Percentiles rank a stretch among this genome's conserved stretches.
phyloP scores from a whole-genome alignment of 2,888 invertebrate genomes.

The Tiliacea citrago region DNA sequence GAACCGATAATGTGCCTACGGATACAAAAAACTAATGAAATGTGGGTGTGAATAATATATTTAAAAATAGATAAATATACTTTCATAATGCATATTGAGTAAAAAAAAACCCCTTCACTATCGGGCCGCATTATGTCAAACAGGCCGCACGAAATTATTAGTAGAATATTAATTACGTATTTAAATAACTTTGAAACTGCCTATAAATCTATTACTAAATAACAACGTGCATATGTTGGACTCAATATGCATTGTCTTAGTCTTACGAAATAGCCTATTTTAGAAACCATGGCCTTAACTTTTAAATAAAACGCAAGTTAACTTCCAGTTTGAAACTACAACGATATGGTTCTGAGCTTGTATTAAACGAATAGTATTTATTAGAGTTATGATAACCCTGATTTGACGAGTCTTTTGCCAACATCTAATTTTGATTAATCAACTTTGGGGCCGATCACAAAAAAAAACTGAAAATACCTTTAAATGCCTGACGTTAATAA shows the following conservation, averaged over 20 bases:
- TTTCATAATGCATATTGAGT: constrained; percentile 39
- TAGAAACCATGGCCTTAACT: constrained; percentile 53
- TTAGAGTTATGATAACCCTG: constrained; percentile 11
- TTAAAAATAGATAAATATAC: constrained; percentile 53
- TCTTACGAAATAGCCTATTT: constrained; percentile 43
- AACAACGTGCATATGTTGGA: background rate
- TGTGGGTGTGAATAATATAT: constrained; percentile 61
- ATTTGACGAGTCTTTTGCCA: constrained; percentile 31
- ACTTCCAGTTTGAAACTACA: constrained; percentile 42
- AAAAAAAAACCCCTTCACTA: background rate
- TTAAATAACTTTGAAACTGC: constrained; percentile 26
- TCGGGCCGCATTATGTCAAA: constrained; percentile 8
- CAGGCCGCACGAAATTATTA: background rate
- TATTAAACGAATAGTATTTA: constrained; percentile 36
- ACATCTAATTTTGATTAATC: background rate
- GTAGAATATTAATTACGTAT: constrained; percentile 23
- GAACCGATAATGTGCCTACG: constrained; percentile 69
- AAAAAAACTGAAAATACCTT: background rate
- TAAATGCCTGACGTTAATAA: background rate
- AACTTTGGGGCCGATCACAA: background rate
- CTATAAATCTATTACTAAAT: constrained; percentile 5
- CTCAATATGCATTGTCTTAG: constrained; percentile 39
- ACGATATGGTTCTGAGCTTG: constrained; percentile 56
- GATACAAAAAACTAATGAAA: constrained; percentile 53
- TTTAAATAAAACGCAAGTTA: constrained; percentile 34